phyloP scores from a whole-genome alignment of 2,113 vertebrate genomes.

The Protobothrops flavoviridis region DNA sequence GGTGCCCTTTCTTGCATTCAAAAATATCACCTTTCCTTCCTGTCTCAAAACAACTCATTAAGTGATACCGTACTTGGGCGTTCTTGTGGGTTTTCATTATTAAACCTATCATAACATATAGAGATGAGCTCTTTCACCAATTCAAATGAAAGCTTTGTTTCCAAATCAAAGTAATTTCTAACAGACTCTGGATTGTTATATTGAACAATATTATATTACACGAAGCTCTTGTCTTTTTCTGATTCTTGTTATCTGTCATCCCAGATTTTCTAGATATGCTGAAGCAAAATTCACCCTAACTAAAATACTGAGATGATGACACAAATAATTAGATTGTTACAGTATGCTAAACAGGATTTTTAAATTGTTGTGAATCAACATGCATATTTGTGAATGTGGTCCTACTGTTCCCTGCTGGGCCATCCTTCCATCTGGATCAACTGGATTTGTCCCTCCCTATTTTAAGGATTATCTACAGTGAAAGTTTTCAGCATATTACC shows the following conservation, averaged over 20 bases:
- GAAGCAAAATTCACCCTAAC: not conserved
- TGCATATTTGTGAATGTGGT: not conserved
- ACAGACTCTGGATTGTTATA: not conserved
- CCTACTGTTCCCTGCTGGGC: not conserved
- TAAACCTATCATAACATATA: constrained; percentile 3
- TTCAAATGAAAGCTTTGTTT: not conserved
- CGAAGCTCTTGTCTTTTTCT: not conserved
- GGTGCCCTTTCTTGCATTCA: constrained; percentile 70
- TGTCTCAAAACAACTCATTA: constrained; percentile 71
- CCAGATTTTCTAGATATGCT: not conserved
- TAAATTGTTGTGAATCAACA: not conserved
- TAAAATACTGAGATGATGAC: not conserved
- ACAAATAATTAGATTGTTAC: not conserved
- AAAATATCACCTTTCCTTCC: constrained; percentile 67
- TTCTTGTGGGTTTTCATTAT: constrained; percentile 7
- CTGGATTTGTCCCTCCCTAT: not conserved
- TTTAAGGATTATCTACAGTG: not conserved
- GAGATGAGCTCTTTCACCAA: not conserved
- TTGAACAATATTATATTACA: not conserved
- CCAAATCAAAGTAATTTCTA: not conserved
- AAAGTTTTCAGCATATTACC: not conserved
- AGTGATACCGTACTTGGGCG: constrained; percentile 47
- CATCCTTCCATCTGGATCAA: not conserved
- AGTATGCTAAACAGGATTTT: not conserved
- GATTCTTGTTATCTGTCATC: not conserved